Evolutionary conservation across 1,140 invertebrate genomes (phyloP), one percentile per base, ranked within the genome.

Genomic region (Akabosia matsudoensis): DNA sequence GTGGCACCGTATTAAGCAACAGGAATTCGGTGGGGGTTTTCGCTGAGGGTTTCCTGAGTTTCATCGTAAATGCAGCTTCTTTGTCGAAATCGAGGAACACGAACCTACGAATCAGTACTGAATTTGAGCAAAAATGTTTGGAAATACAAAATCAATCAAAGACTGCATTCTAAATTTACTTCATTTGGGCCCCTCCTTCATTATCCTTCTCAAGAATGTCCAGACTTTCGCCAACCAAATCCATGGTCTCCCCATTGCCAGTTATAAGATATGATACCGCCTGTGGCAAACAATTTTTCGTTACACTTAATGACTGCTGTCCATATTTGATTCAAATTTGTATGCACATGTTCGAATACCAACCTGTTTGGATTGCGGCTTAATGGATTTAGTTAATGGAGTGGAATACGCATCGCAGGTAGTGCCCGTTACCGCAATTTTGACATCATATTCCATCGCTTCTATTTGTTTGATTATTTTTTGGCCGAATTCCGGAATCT

Each of bases 131-230:
- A 56, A 56, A n/a, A 13, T 56, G 24, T 7, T 45, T 56, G 54
- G n/a, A 56, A n/a, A 56, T 56, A n/a, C 26, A n/a, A 14, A n/a
- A 61, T 14, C 54, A 45, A n/a, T n/a, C 37, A 45, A 45, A 45
- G 18, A 10, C 37, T 45, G 7, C 7, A 45, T 61, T 22, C 24
- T 4, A 61, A 61, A 76, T 34, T n/a, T 26, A 78, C 76, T 70
- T 78, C n/a, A 78, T 16, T 26, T 70, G 37, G 37, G 73, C 37
- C 18, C 67, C 52, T 75, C 61, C 76, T 54, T 74, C 76, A 0
- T 37, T 28, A 70, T 33, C 26, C 56, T 75, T 75, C 18, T 61
- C 26, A 14, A 75, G 26, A n/a, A 10, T 45, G 56, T 75, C 74
- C 1, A 16, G 14, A 3, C 31, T 28, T 70, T 75, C 28, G 4